Percentiles rank a stretch among this genome's conserved stretches.
Conservation (phyloP, 2,113 vertebrate genomes). For the Muscicapa adusta region DNA sequence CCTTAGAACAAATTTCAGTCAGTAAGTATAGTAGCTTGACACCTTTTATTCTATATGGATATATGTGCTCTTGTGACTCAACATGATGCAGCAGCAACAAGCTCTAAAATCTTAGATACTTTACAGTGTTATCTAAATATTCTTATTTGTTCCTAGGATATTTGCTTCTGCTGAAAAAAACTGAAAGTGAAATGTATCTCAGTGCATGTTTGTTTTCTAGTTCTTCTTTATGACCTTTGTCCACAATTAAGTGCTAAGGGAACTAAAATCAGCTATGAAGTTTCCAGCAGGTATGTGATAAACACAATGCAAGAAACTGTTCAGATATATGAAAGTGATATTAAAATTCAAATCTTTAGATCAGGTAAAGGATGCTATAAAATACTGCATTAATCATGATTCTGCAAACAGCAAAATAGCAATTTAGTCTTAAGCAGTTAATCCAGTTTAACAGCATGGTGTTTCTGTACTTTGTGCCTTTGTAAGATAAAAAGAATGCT, state of each 20-base stretch:
- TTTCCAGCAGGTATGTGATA: neutral
- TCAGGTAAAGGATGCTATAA: neutral
- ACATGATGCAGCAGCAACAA: neutral
- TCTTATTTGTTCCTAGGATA: neutral
- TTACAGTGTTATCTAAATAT: neutral
- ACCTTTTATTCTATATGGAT: neutral
- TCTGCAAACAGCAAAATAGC: neutral
- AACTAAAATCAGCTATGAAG: neutral
- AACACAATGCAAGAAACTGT: neutral
- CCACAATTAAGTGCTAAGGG: neutral
- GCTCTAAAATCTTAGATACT: neutral
- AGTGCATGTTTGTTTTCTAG: neutral
- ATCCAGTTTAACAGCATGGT: neutral
- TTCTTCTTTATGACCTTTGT: neutral
- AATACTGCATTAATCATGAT: neutral
- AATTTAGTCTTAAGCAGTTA: neutral
- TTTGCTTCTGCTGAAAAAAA: neutral
- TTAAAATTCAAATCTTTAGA: neutral
- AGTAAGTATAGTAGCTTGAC: neutral
- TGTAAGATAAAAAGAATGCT: neutral
- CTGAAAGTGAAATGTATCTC: neutral
- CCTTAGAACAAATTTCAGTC: neutral
- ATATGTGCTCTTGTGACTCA: neutral
- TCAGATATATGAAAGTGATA: neutral
- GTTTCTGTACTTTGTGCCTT: neutral